These are phyloP conservation scores for Semnornis frantzii DNA, from an alignment of 2,113 vertebrate genomes.

Conservation along the genomic window DNA sequence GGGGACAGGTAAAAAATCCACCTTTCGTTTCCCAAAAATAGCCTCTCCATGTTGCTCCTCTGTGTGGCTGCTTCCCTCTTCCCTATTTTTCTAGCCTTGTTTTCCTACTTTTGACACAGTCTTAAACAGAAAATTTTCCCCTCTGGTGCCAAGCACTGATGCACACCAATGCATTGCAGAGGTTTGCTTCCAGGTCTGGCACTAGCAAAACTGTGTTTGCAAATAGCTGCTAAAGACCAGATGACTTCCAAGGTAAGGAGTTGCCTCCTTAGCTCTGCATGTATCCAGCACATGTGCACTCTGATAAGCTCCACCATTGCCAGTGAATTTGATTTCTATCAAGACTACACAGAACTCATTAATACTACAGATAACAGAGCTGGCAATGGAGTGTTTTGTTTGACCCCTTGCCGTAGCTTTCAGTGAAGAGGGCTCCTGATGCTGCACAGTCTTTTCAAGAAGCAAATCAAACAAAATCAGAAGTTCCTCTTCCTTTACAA, in stretches of 20 bases:
- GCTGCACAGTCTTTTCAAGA: neutral
- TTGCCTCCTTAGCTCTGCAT: neutral
- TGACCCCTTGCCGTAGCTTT: neutral
- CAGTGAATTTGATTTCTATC: neutral
- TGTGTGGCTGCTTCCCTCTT: neutral
- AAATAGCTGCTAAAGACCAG: neutral
- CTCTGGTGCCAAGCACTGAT: neutral
- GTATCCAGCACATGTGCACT: rapidly evolving
- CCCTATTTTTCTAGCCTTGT: neutral
- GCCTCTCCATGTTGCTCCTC: neutral
- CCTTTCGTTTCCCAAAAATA: neutral
- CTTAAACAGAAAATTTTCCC: neutral
- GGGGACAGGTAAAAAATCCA: neutral
- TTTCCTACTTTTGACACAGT: neutral
- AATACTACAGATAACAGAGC: neutral
- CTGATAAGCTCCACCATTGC: neutral
- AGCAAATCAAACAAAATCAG: neutral
- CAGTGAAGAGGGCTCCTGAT: neutral
- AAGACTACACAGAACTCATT: neutral
- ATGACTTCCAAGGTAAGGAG: neutral
- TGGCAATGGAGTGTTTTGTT: neutral
- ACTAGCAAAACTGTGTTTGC: neutral
- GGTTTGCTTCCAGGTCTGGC: neutral
- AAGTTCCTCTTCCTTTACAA: neutral
- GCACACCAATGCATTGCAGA: neutral